Base-by-base conservation (phyloP, 2,113 vertebrate species). In the Shinisaurus crocodilurus region DNA sequence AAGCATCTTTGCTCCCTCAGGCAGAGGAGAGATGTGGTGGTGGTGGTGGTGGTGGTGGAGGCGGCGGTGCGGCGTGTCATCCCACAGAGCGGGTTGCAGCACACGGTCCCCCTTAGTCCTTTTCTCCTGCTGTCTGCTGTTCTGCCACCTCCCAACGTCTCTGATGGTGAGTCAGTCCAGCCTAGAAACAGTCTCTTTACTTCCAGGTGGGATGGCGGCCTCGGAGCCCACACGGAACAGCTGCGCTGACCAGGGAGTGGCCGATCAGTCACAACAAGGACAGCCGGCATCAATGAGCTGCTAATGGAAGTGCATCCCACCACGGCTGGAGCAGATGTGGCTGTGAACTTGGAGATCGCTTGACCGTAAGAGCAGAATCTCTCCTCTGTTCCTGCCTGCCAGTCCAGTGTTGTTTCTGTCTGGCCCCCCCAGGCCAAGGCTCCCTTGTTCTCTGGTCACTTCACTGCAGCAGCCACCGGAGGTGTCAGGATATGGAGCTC, bases 191-290 rank as follows among this genome's bases (percentile, higher is more conserved):
- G 29, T 65, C 48, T 75, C 70, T 80, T 74, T 75, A 43, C 8
- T 80, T 92, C 57, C 88, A 75, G 88, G 85, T 45, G 15, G 70
- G 82, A 80, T 72, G 91, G 85, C 67, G 10, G 0, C 57, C 23
- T 83, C 0, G 0, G 72, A 32, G 27, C 0, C 10, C 77, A 60
- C 1, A 0, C 1, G 2, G 3, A 40, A n/a, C 29, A 23, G 2
- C 80, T 10, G 6, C 0, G 0, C 20, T 32, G 16, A 74, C 3
- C 2, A 27, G 72, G 9, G 9, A 16, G 43, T 37, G 65, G 48
- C 29, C 54, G 65, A 48, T 67, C 69, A 12, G 0, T 40, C 16
- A 5, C 81, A 65, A 57, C 18, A 20, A 57, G 89, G 67, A 16
- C 84, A 63, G 54, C 0, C 0, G 15, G 3, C 12, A 2, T 29